Evolutionary conservation across 2,113 vertebrate species (phyloP).

Genomic region (Tenrec ecaudatus): DNA sequence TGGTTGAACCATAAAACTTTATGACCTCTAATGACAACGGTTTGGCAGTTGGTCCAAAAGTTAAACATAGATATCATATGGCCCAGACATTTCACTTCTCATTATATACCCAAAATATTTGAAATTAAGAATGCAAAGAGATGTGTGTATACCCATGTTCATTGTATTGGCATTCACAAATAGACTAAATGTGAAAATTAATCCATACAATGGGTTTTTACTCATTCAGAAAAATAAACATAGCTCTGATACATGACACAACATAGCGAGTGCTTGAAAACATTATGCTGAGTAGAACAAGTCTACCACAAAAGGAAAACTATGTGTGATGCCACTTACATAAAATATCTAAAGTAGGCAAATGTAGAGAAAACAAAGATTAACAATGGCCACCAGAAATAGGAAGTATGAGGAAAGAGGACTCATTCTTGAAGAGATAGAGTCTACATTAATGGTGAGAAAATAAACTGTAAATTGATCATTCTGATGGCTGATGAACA

Average conservation of each 20-base stretch:
- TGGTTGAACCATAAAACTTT: not conserved
- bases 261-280: not conserved
- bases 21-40: not conserved
- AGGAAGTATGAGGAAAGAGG: too few species aligned
- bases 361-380: too few species aligned
- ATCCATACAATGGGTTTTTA: not conserved
- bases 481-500: too few species aligned
- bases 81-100: not conserved
- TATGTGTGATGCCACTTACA: too few species aligned
- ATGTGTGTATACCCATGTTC: not conserved
- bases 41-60: not conserved
- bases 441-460: too few species aligned
- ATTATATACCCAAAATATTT: not conserved
- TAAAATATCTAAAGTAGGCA: too few species aligned
- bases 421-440: too few species aligned
- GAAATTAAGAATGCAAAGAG: not conserved
- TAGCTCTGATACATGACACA: not conserved
- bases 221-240: not conserved
- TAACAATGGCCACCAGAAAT: too few species aligned
- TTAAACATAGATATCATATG: not conserved
- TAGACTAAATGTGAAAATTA: not conserved
- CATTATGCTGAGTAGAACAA: not conserved
- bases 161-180: not conserved
- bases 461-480: too few species aligned
- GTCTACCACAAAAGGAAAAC: too few species aligned